Conservation (phyloP, 2,888 invertebrate species). For the Julus scanicus region DNA sequence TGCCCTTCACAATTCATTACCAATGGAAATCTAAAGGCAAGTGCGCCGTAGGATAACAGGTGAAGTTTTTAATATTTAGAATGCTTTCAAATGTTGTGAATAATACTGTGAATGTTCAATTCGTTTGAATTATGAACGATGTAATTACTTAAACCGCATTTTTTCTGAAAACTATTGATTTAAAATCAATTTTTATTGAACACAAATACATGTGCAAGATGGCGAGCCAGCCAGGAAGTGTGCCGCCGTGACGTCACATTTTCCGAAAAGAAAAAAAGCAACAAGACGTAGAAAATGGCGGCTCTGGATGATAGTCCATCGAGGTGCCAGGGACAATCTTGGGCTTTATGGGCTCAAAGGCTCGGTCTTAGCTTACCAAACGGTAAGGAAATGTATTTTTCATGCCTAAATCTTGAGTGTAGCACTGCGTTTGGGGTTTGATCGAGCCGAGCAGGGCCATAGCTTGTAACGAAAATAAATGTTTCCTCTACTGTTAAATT, state of each 20-base stretch:
- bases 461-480: background rate
- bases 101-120: background rate
- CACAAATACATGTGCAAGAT: slow-evolving; percentile 43
- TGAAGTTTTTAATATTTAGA: slow-evolving; percentile 10
- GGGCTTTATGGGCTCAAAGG: slow-evolving; percentile 65
- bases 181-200: background rate
- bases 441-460: slow-evolving; percentile 29
- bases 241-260: slow-evolving; percentile 52
- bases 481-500: background rate
- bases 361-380: slow-evolving; percentile 58
- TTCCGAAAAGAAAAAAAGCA: slow-evolving; percentile 52
- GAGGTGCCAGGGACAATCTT: slow-evolving; percentile 66
- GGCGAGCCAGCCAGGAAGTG: slow-evolving; percentile 58
- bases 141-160: background rate
- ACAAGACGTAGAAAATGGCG: slow-evolving; percentile 64
- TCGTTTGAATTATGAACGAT: background rate
- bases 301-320: slow-evolving; percentile 67
- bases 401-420: background rate
- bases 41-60: background rate
- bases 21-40: background rate
- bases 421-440: background rate
- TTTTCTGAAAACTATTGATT: background rate
- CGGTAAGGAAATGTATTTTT: slow-evolving; percentile 53
- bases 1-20: background rate
- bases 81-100: background rate